Evolutionary conservation across 92 coral and sea anemone species (phyloP).

Genomic region (Plumapathes pennacea): DNA sequence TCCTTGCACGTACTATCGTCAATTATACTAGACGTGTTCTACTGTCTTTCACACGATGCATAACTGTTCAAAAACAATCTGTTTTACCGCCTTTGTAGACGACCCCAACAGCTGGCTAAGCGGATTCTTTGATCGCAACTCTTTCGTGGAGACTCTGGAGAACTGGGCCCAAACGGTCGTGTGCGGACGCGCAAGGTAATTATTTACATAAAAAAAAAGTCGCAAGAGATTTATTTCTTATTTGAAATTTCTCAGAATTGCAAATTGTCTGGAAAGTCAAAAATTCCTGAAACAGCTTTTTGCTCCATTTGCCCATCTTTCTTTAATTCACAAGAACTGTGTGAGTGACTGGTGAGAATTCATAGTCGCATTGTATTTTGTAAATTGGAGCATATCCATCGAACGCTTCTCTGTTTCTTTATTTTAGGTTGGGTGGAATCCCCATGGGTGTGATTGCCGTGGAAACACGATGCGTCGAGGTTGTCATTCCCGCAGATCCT

Average conservation of each 20-base stretch:
- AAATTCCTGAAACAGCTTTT: too few species aligned
- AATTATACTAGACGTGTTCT: not conserved
- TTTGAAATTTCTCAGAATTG: not conserved
- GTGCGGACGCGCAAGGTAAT: constrained; percentile 94
- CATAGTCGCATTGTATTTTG: too few species aligned
- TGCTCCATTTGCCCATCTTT: too few species aligned
- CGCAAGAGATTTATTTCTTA: not conserved
- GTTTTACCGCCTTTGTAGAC: constrained; percentile 15
- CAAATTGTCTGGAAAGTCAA: too few species aligned
- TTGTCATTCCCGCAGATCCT: constrained; percentile 95
- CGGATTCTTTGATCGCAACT: constrained; percentile 88
- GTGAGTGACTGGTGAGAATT: too few species aligned
- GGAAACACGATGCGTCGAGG: constrained; percentile 97
- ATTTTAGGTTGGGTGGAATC: constrained; percentile 85
- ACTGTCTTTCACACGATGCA: not conserved
- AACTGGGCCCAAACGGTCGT: constrained; percentile 95
- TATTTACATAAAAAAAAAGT: not conserved
- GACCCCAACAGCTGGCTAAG: constrained; percentile 70
- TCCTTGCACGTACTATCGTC: not conserved
- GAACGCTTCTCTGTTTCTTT: not conserved
- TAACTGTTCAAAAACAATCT: not conserved
- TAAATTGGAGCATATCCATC: too few species aligned
- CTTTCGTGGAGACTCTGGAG: constrained; percentile 82
- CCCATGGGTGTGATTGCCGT: constrained; percentile 98
- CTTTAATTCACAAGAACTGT: too few species aligned